Evolutionary conservation across 2,113 vertebrate species (phyloP).

Genomic region (Hystrix brachyura): DNA sequence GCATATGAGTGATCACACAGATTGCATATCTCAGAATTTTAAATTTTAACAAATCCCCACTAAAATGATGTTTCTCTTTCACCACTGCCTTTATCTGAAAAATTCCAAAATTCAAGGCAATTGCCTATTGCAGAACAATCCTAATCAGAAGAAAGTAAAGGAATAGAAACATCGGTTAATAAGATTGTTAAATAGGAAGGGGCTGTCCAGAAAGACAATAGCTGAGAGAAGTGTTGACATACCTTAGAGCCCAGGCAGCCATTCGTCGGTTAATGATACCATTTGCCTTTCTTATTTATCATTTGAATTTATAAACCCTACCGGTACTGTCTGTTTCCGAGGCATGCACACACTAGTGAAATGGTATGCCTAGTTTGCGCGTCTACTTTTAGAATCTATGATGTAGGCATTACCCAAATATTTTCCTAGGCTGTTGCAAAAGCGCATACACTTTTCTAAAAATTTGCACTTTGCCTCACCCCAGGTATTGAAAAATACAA

Average conservation of each 20-base stretch:
- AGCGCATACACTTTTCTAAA: conserved; percentile 35
- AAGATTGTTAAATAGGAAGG: neutral
- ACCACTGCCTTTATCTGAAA: neutral
- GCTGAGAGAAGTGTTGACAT: neutral
- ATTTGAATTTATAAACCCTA: neutral
- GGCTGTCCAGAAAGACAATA: neutral
- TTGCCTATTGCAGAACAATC: neutral
- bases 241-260: neutral
- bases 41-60: neutral
- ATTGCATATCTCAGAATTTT: neutral
- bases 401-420: neutral
- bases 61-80: neutral
- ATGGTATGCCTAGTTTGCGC: neutral
- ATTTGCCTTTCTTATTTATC: neutral
- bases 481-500: conserved; percentile 77
- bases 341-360: neutral
- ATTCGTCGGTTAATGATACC: neutral
- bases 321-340: neutral
- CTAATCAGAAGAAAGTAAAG: neutral
- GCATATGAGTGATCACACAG: neutral
- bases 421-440: neutral
- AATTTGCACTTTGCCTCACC: conserved; percentile 50
- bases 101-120: neutral
- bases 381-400: neutral
- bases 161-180: neutral